Conservation (phyloP, 1,140 invertebrate genomes). For the Trichomalopsis sarcophagae region DNA sequence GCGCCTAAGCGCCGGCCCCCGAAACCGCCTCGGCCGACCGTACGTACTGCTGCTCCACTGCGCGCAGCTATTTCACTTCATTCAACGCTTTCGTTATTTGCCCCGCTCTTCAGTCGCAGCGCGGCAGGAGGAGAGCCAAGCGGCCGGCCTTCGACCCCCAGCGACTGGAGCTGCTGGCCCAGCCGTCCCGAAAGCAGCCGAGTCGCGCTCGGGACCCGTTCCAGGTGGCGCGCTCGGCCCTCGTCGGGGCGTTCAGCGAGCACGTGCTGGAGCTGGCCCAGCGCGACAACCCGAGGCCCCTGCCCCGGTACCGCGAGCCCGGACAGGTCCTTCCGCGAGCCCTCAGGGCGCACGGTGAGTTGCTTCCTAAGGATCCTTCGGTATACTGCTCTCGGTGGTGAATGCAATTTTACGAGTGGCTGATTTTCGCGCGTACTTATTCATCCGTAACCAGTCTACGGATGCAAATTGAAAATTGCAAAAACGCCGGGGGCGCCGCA, state of each 20-base stretch:
- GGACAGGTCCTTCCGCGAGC: constrained; percentile 58
- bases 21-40: constrained; percentile 44
- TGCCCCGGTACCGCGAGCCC: constrained; percentile 42
- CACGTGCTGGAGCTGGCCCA: constrained; percentile 53
- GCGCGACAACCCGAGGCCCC: neutral
- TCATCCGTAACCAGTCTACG: no score
- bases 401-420: neutral
- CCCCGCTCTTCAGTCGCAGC: neutral
- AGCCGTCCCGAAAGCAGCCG: constrained; percentile 36
- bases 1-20: constrained; percentile 54
- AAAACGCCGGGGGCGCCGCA: no score
- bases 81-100: no score
- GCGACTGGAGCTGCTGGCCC: constrained; percentile 56
- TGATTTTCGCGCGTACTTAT: no score
- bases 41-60: constrained; percentile 46
- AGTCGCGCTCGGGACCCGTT: constrained; percentile 54
- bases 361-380: no score
- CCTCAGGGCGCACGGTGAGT: constrained; percentile 55
- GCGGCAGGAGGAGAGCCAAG: constrained; percentile 36
- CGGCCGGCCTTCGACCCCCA: constrained; percentile 50
- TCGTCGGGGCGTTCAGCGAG: constrained; percentile 58
- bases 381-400: no score
- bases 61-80: neutral
- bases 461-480: no score
- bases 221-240: constrained; percentile 55